Conservation (phyloP, 2,797 vertebrate genomes). For the Pygocentrus nattereri region DNA sequence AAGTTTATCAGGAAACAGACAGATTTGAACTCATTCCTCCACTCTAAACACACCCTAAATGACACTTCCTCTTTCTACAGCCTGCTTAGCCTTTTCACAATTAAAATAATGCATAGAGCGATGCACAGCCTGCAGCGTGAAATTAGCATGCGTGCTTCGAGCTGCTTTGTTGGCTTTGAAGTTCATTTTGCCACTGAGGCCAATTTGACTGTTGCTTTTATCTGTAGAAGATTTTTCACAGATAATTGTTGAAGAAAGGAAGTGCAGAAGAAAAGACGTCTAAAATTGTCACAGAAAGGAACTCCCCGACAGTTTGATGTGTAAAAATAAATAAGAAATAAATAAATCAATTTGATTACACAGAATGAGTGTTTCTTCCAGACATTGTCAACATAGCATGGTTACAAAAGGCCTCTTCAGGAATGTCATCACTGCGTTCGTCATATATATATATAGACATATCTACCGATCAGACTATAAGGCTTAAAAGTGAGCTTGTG, state of each 20-base stretch:
- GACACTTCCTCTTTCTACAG: not conserved
- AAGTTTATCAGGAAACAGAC: not conserved
- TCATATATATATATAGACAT: too few species aligned
- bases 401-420: too few species aligned
- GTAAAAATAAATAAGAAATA: not conserved
- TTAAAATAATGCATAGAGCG: not conserved
- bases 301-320: slow-evolving; percentile 19
- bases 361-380: not conserved
- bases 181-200: not conserved
- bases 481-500: too few species aligned
- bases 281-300: slow-evolving; percentile 11
- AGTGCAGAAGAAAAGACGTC: slow-evolving; percentile 25
- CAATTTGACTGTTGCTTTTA: not conserved
- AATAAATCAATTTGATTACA: not conserved
- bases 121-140: not conserved
- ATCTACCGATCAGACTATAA: too few species aligned
- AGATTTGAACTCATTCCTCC: not conserved
- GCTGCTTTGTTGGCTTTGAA: not conserved
- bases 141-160: not conserved
- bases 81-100: not conserved
- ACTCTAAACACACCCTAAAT: not conserved
- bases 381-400: not conserved
- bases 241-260: slow-evolving; percentile 8
- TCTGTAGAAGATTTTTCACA: not conserved
- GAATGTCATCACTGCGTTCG: too few species aligned